phyloP scores from a whole-genome alignment of 1,140 invertebrate genomes.

The Drosophila albomicans region DNA sequence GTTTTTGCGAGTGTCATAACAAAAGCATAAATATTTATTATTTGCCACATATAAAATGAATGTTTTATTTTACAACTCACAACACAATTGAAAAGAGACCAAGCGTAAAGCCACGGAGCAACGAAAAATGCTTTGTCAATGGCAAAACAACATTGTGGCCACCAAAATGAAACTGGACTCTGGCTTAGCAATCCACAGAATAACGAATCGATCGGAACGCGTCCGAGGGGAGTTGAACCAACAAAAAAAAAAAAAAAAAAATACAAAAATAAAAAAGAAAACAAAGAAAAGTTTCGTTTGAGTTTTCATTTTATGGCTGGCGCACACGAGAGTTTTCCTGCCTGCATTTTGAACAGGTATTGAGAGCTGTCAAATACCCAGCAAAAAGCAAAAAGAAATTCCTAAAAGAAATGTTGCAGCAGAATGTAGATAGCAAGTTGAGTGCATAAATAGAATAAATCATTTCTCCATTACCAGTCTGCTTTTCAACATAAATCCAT shows the following conservation, averaged over 20 bases:
- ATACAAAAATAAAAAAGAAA: background rate
- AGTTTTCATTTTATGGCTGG: slow-evolving; percentile 14
- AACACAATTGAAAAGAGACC: slow-evolving; percentile 18
- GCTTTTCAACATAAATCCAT: background rate
- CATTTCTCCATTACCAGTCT: no score
- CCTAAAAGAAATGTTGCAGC: background rate
- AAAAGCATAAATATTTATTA: no score
- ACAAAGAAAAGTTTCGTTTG: slow-evolving; percentile 15
- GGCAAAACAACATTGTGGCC: slow-evolving; percentile 40
- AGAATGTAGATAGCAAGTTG: no score
- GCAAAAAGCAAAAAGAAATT: no score
- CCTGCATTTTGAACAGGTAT: background rate
- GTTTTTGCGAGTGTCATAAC: background rate
- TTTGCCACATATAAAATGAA: background rate
- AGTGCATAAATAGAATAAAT: background rate
- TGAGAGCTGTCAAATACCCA: slow-evolving; percentile 1
- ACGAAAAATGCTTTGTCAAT: slow-evolving; percentile 35
- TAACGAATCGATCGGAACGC: background rate
- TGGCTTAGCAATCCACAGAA: background rate
- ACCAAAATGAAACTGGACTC: slow-evolving; percentile 28
- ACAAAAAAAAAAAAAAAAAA: background rate
- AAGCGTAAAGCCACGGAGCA: slow-evolving; percentile 17
- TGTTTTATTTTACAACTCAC: background rate
- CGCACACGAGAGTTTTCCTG: background rate
- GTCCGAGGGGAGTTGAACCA: background rate